phyloP scores from a whole-genome alignment of 2,113 vertebrate genomes.

The Vireo altiloquus region DNA sequence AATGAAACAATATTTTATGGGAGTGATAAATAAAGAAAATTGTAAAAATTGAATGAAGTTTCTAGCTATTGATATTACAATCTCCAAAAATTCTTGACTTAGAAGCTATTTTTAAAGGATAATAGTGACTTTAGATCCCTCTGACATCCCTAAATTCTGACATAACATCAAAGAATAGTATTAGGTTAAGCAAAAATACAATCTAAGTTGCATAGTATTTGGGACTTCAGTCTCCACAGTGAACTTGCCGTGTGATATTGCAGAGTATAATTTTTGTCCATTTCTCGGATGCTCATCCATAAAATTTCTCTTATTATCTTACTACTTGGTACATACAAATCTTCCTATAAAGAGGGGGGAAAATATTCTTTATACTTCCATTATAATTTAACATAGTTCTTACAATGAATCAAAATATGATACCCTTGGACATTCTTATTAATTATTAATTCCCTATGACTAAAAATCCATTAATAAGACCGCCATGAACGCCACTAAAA shows the following conservation, averaged over 20 bases:
- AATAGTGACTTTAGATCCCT: neutral
- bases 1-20: neutral
- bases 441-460: neutral
- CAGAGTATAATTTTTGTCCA: neutral
- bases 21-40: neutral
- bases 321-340: neutral
- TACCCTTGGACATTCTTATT: neutral
- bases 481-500: neutral
- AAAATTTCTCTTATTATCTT: neutral
- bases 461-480: neutral
- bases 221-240: neutral
- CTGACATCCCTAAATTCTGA: neutral
- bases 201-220: neutral
- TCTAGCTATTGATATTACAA: neutral
- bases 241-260: neutral
- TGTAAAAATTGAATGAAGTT: neutral
- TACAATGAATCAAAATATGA: neutral
- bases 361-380: neutral
- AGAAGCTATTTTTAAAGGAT: neutral
- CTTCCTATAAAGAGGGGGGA: rapidly evolving
- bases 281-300: neutral
- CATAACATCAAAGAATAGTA: neutral
- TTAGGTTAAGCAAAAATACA: neutral
- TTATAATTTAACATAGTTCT: neutral
- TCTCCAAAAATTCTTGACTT: neutral